phyloP scores from a whole-genome alignment of 2,797 vertebrate genomes.

The Oophaga sylvatica region DNA sequence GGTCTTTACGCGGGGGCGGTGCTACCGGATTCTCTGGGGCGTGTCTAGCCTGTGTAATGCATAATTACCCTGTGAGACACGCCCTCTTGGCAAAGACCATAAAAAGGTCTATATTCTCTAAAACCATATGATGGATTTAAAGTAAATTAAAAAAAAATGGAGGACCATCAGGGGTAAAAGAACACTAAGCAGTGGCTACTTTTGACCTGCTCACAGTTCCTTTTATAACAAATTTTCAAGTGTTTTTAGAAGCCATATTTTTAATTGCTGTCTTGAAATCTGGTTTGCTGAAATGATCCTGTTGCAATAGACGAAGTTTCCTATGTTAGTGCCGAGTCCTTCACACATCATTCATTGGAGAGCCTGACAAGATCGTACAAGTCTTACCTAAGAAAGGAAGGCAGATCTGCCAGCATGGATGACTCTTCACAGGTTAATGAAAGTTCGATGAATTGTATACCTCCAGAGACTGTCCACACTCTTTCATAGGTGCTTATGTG shows the following conservation, averaged over 20 bases:
- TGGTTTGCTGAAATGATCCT: background rate
- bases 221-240: background rate
- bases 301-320: background rate
- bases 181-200: too few species aligned
- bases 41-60: too few species aligned
- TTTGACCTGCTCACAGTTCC: too few species aligned
- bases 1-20: too few species aligned
- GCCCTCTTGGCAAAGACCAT: too few species aligned
- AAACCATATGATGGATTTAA: too few species aligned
- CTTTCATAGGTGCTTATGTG: background rate
- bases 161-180: too few species aligned
- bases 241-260: background rate
- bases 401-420: slow-evolving; percentile 1
- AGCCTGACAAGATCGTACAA: slow-evolving; percentile 26
- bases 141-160: too few species aligned
- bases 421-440: slow-evolving; percentile 4
- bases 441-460: background rate
- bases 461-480: background rate
- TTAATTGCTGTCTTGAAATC: background rate
- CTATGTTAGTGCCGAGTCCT: background rate
- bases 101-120: too few species aligned
- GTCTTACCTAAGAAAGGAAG: slow-evolving; percentile 10
- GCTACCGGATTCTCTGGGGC: too few species aligned
- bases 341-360: slow-evolving; percentile 35
- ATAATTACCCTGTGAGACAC: too few species aligned